A percentile compares a stretch with the other conserved stretches of the same genome.
Evolutionary conservation across 2,888 invertebrate species (phyloP).

Genomic region (Drosophila ezoana): DNA sequence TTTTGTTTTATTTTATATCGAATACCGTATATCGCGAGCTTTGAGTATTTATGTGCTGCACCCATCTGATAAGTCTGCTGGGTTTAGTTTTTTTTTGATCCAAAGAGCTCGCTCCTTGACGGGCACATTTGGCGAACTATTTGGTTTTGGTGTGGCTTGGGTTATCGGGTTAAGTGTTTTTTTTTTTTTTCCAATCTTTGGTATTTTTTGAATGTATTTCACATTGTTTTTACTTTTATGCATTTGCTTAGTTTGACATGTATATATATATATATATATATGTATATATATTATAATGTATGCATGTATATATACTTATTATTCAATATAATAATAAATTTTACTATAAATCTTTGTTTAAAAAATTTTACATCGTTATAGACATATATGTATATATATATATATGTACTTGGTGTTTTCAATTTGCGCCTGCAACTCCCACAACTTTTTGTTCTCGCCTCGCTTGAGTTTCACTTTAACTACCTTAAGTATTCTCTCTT

Average conservation of each 20-base stretch:
- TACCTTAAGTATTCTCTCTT: constrained; percentile 34
- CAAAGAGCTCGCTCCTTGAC: constrained; percentile 18
- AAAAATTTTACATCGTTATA: constrained; percentile 65
- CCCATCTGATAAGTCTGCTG: constrained; percentile 7
- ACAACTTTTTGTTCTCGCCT: constrained; percentile 34
- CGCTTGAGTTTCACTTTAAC: constrained; percentile 32
- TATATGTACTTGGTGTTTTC: constrained; percentile 74
- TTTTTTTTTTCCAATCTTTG: constrained; percentile 45
- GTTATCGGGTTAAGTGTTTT: constrained; percentile 6
- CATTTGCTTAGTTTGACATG: constrained; percentile 38
- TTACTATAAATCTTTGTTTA: constrained; percentile 74
- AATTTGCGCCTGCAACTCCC: constrained; percentile 57
- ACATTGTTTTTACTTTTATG: constrained; percentile 53
- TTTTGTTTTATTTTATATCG: constrained; percentile 14
- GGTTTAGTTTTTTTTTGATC: constrained; percentile 7
- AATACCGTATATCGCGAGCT: constrained; percentile 12
- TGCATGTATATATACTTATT: constrained; percentile 35
- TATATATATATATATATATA: constrained; percentile 28
- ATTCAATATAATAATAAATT: constrained; percentile 71
- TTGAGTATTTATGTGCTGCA: constrained; percentile 31
- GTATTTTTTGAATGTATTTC: constrained; percentile 76
- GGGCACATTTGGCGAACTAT: constrained; percentile 50
- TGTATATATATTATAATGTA: constrained; percentile 9
- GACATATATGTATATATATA: constrained; percentile 42
- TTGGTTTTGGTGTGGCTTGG: neutral